Conservation (phyloP, 64 coral and sea anemone genomes). For the Dendronephthya gigantea region DNA sequence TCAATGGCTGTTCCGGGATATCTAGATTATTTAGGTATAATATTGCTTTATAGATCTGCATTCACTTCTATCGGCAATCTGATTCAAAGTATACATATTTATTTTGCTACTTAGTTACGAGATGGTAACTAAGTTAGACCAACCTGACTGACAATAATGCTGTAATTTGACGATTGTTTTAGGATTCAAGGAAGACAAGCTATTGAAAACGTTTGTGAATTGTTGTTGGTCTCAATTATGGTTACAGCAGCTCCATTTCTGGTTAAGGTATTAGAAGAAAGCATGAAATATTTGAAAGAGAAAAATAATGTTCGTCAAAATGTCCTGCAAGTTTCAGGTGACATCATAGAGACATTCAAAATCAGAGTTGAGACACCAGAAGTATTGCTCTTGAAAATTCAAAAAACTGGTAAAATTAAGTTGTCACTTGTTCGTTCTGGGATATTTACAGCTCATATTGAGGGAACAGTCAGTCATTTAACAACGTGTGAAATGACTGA, state of each 20-base stretch:
- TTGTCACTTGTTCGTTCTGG: constrained; percentile 1
- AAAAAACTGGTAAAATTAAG: background rate
- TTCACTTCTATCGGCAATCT: too few species aligned
- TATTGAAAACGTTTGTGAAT: background rate
- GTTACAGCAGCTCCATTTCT: background rate
- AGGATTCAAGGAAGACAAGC: too few species aligned
- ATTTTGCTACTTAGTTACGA: too few species aligned
- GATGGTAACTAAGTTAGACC: too few species aligned
- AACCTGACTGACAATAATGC: too few species aligned
- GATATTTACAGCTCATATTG: constrained; percentile 35
- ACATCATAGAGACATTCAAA: constrained; percentile 22
- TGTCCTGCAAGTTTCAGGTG: background rate
- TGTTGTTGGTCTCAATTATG: background rate
- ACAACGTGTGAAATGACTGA: background rate
- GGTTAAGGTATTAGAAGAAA: background rate
- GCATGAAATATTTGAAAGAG: background rate
- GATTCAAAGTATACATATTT: too few species aligned
- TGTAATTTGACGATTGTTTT: too few species aligned
- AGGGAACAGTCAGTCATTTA: constrained; percentile 28
- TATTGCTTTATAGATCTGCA: too few species aligned
- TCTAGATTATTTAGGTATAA: too few species aligned
- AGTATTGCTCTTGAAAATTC: constrained; percentile 14
- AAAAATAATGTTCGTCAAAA: constrained; percentile 32
- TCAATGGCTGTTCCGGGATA: too few species aligned
- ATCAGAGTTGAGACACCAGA: constrained; percentile 34